Base-by-base conservation (phyloP, 2,113 vertebrate species). In the Larimichthys crocea region DNA sequence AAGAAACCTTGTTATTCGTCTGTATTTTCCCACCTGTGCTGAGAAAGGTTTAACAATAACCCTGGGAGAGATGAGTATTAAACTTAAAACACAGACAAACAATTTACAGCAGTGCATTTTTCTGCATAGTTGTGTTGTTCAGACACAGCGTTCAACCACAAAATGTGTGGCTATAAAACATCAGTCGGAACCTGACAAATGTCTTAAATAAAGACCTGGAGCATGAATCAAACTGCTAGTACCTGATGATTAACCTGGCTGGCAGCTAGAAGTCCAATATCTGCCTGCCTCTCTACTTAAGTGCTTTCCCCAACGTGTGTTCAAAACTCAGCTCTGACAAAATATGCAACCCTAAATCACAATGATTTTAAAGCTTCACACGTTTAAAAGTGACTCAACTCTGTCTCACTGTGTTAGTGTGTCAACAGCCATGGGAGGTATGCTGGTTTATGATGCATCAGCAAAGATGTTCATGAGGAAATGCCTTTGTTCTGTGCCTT, bases 161-260 rank as follows among this genome's bases (percentile, higher is more conserved):
- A 93, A 94, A 91, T 93, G 82, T 56, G 82, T 17, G 62, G 89
- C 88, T 87, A 89, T 94, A 94, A 95, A 95, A 92, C 85, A 76
- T 87, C 83, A 86, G 86, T 87, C 86, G 40, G 73, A 85, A 84
- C 61, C 90, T 91, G 85, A 90, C 79, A 89, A 90, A 82, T 79
- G 80, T 78, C 77, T 91, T 91, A 92, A 92, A 92, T 92, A 88
- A 86, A 93, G 89, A 55, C 77, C 79, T 69, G 77, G 77, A 80
- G 74, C 68, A 56, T 91, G 90, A 94, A 93, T 94, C 88, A 94
- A 93, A 86, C 77, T 63, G n/a, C 49, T 10, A 46, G 68, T 74
- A 94, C 88, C 91, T 91, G 85, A 92, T 92, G 78, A 92, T 94
- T 93, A 95, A 91, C 53, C 73, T 79, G 24, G 67, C 66, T 69